Base-by-base conservation (phyloP, 2,888 invertebrate species). In the Cantharis lateralis region DNA sequence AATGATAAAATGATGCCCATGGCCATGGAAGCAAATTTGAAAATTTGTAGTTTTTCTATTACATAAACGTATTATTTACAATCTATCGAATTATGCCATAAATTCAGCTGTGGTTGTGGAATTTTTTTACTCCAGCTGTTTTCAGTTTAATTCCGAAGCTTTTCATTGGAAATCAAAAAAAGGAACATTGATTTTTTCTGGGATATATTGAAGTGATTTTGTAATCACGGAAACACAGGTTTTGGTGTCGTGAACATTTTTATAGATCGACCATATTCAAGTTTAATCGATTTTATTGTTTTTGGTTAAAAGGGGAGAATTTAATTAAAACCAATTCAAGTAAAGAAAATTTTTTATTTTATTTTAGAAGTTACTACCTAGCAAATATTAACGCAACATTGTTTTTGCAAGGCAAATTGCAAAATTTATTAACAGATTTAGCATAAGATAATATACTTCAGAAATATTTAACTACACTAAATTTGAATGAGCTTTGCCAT, bases 401-500 rank as follows among this genome's bases (percentile, higher is more conserved):
- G 32, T 32, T 32, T 32, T 13, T 32, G 32, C 32, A 32, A 32
- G 5, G 13, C n/a, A 32, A 32, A 32, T 32, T 32, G 32, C 32
- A 32, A 13, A 48, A 70, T 28, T 20, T 74, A 71, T 72, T 68
- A 71, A 48, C 16, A 70, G 74, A 77, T 77, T 77, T 71, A 74
- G 71, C 71, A 62, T 74, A 68, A 18, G 74, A 74, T 74, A 77
- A 77, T 48, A 70, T 72, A 79, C 78, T 81, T 79, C 80, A 81
- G 80, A 80, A 81, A 78, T 79, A 82, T 83, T 81, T 80, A 79
- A 62, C 76, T 61, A 78, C 80, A 74, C 75, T 80, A 78, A 79
- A 80, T 82, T 80, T 32, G 81, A 81, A 82, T 81, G 80, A 71
- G 78, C 78, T 79, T 77, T 66, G 75, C 73, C 76, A 81, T 79